Evolutionary conservation across 2,797 vertebrate genomes (phyloP).

Genomic region (Acrossocheilus wenchowensis): DNA sequence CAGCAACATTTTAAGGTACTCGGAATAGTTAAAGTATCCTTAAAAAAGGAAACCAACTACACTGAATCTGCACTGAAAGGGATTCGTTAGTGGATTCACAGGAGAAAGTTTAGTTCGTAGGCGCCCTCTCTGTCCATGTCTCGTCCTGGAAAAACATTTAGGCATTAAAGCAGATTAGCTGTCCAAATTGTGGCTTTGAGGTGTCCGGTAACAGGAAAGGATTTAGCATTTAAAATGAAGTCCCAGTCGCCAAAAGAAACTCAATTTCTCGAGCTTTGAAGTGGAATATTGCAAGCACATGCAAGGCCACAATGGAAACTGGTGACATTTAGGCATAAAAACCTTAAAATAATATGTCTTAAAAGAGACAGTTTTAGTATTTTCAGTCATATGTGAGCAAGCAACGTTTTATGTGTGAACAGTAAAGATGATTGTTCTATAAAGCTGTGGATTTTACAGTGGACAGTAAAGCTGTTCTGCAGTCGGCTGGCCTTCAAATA

Average conservation of each 20-base stretch:
- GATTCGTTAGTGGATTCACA: neutral
- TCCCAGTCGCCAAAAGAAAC: neutral
- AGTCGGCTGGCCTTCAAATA: conserved; percentile 7
- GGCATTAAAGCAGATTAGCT: conserved; percentile 17
- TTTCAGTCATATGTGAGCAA: conserved; percentile 16
- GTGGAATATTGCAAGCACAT: neutral
- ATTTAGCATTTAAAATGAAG: conserved; percentile 34
- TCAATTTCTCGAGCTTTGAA: neutral
- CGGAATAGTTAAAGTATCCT: neutral
- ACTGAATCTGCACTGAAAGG: neutral
- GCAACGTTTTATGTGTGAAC: conserved; percentile 13
- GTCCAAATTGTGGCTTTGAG: conserved; percentile 33
- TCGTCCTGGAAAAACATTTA: neutral
- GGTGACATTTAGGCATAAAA: neutral
- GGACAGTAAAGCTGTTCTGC: conserved; percentile 14
- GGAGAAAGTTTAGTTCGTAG: neutral
- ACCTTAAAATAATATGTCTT: conserved; percentile 10
- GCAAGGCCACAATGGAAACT: neutral
- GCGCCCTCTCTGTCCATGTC: neutral
- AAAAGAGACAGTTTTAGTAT: neutral
- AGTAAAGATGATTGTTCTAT: conserved; percentile 5
- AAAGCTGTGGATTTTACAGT: conserved; percentile 24
- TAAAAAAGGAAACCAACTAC: neutral
- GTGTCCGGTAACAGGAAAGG: conserved; percentile 18
- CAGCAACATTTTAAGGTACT: neutral